Percentiles rank a stretch among this genome's conserved stretches.
phyloP scores from a whole-genome alignment of 2,888 invertebrate species.

The Aromia moschata region DNA sequence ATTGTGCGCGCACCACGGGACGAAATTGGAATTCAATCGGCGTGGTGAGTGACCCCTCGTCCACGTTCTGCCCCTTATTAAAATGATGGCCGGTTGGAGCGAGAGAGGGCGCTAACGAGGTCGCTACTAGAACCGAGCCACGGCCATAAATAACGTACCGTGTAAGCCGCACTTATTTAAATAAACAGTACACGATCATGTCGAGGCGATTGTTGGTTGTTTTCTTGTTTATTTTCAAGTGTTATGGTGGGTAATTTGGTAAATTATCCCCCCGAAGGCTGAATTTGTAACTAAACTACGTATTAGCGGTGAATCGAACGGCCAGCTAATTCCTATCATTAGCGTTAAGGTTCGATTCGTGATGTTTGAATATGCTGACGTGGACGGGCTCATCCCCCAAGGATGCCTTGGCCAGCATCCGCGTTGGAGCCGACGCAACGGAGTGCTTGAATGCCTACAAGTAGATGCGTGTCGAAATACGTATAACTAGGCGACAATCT shows the following conservation, averaged over 20 bases:
- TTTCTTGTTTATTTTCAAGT: slow-evolving; percentile 65
- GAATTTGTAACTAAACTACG: slow-evolving; percentile 73
- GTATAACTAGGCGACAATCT: too few relatives aligned
- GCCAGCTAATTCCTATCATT: slow-evolving; percentile 67
- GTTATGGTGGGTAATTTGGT: slow-evolving; percentile 65
- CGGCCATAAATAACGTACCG: slow-evolving; percentile 37
- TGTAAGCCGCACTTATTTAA: slow-evolving; percentile 56
- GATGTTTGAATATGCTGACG: slow-evolving; percentile 65
- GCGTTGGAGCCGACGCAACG: too few relatives aligned
- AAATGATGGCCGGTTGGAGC: slow-evolving; percentile 35
- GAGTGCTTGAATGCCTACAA: too few relatives aligned
- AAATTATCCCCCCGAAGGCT: slow-evolving; percentile 70
- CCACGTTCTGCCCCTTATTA: slow-evolving; percentile 43
- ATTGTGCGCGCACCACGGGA: slow-evolving; percentile 29
- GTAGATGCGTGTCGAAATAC: too few relatives aligned
- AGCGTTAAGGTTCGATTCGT: slow-evolving; percentile 64
- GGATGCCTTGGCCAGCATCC: background rate
- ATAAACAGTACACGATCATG: slow-evolving; percentile 63
- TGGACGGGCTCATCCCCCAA: slow-evolving; percentile 44
- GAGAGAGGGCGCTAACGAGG: slow-evolving; percentile 45
- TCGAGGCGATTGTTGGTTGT: slow-evolving; percentile 59
- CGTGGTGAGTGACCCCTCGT: slow-evolving; percentile 39
- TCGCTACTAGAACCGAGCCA: slow-evolving; percentile 39
- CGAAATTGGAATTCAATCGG: slow-evolving; percentile 40
- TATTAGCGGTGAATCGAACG: slow-evolving; percentile 72